Evolutionary conservation across 2,888 invertebrate species (phyloP).

Genomic region (Tenthredo mesomela): DNA sequence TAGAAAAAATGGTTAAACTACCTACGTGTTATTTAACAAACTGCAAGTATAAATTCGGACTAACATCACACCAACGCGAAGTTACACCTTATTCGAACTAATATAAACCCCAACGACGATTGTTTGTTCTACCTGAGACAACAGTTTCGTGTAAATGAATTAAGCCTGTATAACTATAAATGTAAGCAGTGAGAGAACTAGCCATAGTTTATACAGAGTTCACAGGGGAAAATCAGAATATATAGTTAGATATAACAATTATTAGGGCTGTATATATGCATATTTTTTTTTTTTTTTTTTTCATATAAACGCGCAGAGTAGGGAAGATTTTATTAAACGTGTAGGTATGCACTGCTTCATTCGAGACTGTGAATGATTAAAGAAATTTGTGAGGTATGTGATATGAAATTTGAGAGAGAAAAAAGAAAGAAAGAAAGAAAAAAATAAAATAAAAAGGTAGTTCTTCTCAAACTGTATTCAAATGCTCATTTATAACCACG

Average conservation of each 20-base stretch:
- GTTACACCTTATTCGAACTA: slow-evolving; percentile 1
- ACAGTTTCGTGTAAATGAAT: slow-evolving; percentile 25
- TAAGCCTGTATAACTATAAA: not conserved
- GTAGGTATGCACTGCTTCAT: not conserved
- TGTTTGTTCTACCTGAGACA: slow-evolving; percentile 18
- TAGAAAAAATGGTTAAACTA: not conserved
- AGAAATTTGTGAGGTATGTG: not conserved
- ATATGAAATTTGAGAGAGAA: not conserved
- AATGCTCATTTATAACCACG: not conserved
- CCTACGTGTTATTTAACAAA: not conserved
- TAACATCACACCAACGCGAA: not conserved
- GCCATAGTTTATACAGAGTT: not conserved
- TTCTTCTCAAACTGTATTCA: not conserved
- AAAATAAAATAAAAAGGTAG: not conserved
- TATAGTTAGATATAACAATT: not conserved
- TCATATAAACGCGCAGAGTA: not conserved
- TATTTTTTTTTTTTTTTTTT: too few species aligned
- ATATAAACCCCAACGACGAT: not conserved
- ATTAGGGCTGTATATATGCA: too few species aligned
- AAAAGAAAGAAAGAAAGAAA: not conserved
- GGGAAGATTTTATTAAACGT: not conserved
- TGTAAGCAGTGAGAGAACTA: not conserved
- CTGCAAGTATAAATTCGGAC: not conserved
- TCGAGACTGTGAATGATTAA: not conserved
- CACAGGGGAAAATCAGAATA: not conserved